A percentile compares a stretch with the other conserved stretches of the same genome.
Conservation (phyloP, 2,888 invertebrate species). For the Cryptocephalus moraei region DNA sequence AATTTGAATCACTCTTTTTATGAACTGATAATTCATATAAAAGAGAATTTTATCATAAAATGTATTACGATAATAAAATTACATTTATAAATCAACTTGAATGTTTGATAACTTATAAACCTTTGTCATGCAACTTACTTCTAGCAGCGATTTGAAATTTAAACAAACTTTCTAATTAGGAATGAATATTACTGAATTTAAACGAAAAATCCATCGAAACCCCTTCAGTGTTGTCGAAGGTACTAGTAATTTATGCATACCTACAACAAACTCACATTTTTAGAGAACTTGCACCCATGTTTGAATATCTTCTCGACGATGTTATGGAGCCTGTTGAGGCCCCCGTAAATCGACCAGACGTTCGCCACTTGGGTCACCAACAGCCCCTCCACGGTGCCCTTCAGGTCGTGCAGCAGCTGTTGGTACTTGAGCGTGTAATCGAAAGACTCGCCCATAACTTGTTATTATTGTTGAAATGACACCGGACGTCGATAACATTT, state of each 20-base stretch:
- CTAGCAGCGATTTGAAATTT: no score
- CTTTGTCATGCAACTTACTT: no score
- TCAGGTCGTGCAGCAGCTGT: conserved; percentile 43
- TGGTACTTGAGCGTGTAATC: conserved; percentile 32
- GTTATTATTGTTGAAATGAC: background rate
- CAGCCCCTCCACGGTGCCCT: conserved; percentile 47
- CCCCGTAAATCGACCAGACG: conserved; percentile 52
- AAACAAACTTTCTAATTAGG: no score
- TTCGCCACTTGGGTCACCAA: conserved; percentile 45
- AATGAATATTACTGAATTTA: no score
- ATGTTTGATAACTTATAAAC: no score
- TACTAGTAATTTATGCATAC: conserved; percentile 1
- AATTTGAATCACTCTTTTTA: no score
- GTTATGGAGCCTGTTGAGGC: conserved; percentile 44
- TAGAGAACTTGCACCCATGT: conserved; percentile 39
- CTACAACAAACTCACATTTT: conserved; percentile 9
- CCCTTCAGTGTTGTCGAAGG: background rate
- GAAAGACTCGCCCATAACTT: conserved; percentile 14
- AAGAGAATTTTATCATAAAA: no score
- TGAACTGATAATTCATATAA: no score
- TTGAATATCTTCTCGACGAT: conserved; percentile 47
- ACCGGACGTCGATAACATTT: no score
- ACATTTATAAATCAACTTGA: no score
- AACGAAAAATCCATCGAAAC: no score
- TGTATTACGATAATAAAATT: no score